Base-by-base conservation (phyloP, 2,888 invertebrate species). In the Orgyia antiqua region DNA sequence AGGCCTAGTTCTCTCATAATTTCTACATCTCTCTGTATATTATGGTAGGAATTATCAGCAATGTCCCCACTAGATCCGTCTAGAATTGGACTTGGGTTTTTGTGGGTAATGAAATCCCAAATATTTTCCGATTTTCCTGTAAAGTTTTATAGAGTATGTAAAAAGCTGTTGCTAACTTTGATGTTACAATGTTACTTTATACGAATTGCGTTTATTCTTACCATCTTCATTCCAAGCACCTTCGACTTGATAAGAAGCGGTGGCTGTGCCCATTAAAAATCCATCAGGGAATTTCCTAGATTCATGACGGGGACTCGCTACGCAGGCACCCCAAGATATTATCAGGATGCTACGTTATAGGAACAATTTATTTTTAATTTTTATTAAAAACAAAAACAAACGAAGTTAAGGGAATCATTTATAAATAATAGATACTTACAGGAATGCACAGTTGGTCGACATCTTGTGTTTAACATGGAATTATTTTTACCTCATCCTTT, bases 51-150 rank as follows among this genome's bases (percentile, higher is more conserved):
- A 46, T 92, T 89, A 18, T 87, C 78, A 0, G 90, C 86, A 1
- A 89, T 61, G 45, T 91, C 89, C 1, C 87, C 91, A 36, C 84
- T 89, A 10, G 87, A 83, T 12, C 74, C 56, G 45, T 90, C 87
- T 1, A 31, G 60, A 8, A 90, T 84, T 21, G 74, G 66, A 18
- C 88, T 86, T 0, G 88, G 66, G 1, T 50, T 24, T n/a, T 31
- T 43, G 23, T 89, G 89, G 1, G 88, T 82, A 43, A 89, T 62
- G 33, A 62, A 73, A 63, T 92, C 92, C 92, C 91, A 92, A 38
- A 90, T 89, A 33, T 80, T 89, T 66, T 84, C 79, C 1, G 84
- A 67, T 59, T 88, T 89, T n/a, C 87, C 89, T 77, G 35, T 9
- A 53, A 51, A 11, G 6, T 18, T 18, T 4, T 3, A 18, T 18